Evolutionary conservation across 37 sponge, comb jelly and placozoan species (phyloP), one percentile per base, ranked within the genome.

Genomic region (Aplysina aerophoba): DNA sequence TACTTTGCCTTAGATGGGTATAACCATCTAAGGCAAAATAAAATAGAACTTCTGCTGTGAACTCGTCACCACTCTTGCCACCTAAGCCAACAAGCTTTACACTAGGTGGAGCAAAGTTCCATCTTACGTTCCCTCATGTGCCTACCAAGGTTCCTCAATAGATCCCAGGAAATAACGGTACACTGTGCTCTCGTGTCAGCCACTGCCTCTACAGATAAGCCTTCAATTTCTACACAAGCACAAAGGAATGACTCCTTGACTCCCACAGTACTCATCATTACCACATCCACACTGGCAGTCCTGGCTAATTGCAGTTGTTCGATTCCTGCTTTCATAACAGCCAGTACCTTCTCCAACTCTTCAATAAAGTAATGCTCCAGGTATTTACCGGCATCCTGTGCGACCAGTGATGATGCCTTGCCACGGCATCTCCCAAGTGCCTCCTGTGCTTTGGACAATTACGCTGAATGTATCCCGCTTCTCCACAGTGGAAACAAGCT

Each of bases 31-130:
- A 55, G 5, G 30, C 30, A 60, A 85, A 31, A 34, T 27, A 2
- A 8, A 85, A 59, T 1, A 24, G 50, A 11, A 82, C 67, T 58
- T 85, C 41, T 30, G 71, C 73, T n/a, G 85, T 85, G 77, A 71
- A 33, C 53, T 75, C 78, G 1, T 75, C 15, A 75, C 78, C 24
- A 44, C 41, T 73, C 12, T 31, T 73, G 39, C 74, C 74, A 38
- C 50, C 50, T 44, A 3, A 8, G 50, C 50, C 50, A 44, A 44
- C 50, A 44, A 44, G 50, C 50, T 44, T 44, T 44, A 44, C 50
- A 44, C 50, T 44, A 44, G 50, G 50, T 44, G 50, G 50, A 8
- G 50, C 8, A 8, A 6, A 75, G 44, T 19, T 50, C 54, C 53
- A 24, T 19, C 14, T 54, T 44, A 20, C 41, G 33, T 22, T 39